Evolutionary conservation across 2,797 vertebrate genomes (phyloP), one percentile per base, ranked within the genome.

Genomic region (Austrolebias charrua): DNA sequence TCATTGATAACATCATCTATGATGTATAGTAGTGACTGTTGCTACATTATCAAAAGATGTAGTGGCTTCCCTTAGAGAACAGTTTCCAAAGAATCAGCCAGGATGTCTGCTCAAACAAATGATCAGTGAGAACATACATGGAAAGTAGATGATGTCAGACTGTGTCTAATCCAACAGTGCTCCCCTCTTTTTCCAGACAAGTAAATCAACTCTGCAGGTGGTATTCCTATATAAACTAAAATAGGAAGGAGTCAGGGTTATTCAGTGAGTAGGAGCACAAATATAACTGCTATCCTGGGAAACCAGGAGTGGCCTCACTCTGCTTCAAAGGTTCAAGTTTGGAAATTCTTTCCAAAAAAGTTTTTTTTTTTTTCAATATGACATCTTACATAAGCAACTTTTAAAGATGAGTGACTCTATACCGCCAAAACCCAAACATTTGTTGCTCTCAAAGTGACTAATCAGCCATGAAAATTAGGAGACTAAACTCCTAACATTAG

Each of bases 281-380:
- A 52, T 15, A 47, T 24, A 60, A 55, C 49, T 28, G 19, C 67
- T 48, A 71, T 70, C 50, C 72, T 69, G 77, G 73, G 66, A 83
- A 82, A 75, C 13, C 45, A 53, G 69, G 6, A 73, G 67, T 45
- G 64, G 66, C 54, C 7, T 55, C 11, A 56, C 71, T 71, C 68
- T 60, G 73, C 73, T 60, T 66, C 31, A 66, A 75, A 55, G n/a
- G 51, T 55, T 75, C 44, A 71, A 76, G 78, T 55, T 59, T 66
- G 58, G 59, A 80, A 81, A 90, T 90, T 84, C 76, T 75, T 90
- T 90, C 86, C 88, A 81, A 59, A 31, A 57, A 63, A 84, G 75
- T 12, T 40, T n/a, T 77, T 61, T 55, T n/a, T 63, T 65, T 65
- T 28, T 73, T 73, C 73, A 45, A 49, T 62, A 61, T 78, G 38